Conservation (phyloP, 2,113 vertebrate species). For the Rhabdomys dilectus region DNA sequence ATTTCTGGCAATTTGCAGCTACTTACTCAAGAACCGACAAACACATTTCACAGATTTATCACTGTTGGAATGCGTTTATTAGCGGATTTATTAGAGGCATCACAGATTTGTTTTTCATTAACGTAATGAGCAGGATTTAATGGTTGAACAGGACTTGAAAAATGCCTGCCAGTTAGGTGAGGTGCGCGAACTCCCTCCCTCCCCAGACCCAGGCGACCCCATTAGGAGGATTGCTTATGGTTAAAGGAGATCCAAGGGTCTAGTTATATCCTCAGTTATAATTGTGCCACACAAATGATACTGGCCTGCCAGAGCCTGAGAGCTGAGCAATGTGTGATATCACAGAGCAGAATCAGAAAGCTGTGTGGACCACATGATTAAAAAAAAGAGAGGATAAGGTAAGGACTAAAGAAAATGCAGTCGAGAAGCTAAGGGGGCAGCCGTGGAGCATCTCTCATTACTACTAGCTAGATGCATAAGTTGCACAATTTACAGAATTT, state of each 20-base stretch:
- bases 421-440: background rate
- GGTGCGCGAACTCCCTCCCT: conserved; percentile 73
- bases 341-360: conserved; percentile 67
- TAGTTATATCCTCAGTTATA: conserved; percentile 75
- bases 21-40: conserved; percentile 78
- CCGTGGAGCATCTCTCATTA: background rate
- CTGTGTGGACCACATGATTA: conserved; percentile 52
- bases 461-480: background rate
- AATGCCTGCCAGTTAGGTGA: conserved; percentile 77
- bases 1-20: conserved; percentile 70
- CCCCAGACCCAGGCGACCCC: conserved; percentile 61
- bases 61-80: conserved; percentile 72
- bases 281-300: conserved; percentile 60
- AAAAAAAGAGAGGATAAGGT: background rate
- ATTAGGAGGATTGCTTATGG: conserved; percentile 77
- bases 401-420: background rate
- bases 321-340: conserved; percentile 32
- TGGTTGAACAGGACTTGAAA: conserved; percentile 41
- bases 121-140: conserved; percentile 75
- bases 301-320: conserved; percentile 50
- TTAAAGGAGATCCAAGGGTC: conserved; percentile 70
- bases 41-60: conserved; percentile 67
- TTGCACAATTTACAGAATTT: background rate
- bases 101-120: conserved; percentile 82
- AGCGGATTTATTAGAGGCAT: conserved; percentile 29